phyloP scores from a whole-genome alignment of 1,140 invertebrate species.

The Caerostris darwini region DNA sequence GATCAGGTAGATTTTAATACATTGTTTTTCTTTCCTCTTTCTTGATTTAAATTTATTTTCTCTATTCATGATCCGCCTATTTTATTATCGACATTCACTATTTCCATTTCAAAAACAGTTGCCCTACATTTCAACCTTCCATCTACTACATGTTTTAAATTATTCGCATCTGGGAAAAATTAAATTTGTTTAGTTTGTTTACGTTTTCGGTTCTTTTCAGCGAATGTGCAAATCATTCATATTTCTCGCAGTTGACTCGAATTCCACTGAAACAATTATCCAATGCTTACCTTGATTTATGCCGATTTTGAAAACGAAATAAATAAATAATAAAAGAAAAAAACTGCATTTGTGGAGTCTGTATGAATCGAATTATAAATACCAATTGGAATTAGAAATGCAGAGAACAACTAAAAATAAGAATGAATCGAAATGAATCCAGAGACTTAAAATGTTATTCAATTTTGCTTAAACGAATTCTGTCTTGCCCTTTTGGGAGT shows the following conservation, averaged over 20 bases:
- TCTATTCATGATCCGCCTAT: too few species aligned
- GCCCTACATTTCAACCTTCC: not conserved
- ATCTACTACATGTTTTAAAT: not conserved
- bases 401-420: not conserved
- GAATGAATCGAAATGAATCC: slow-evolving; percentile 31
- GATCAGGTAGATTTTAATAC: too few species aligned
- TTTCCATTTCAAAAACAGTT: slow-evolving; percentile 7
- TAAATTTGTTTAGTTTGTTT: not conserved
- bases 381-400: slow-evolving; percentile 32
- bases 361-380: slow-evolving; percentile 13
- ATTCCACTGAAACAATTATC: not conserved
- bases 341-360: not conserved
- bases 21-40: too few species aligned
- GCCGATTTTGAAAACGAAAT: not conserved
- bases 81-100: not conserved
- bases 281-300: slow-evolving; percentile 1
- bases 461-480: not conserved
- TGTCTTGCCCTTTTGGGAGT: not conserved
- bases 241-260: not conserved
- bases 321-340: not conserved
- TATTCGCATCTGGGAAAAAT: slow-evolving; percentile 5
- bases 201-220: slow-evolving; percentile 6
- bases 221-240: not conserved
- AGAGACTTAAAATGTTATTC: slow-evolving; percentile 30
- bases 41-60: too few species aligned